These are phyloP conservation scores for Conops quadrifasciatus DNA, from an alignment of 2,888 invertebrate genomes.

Conservation along the genomic window DNA sequence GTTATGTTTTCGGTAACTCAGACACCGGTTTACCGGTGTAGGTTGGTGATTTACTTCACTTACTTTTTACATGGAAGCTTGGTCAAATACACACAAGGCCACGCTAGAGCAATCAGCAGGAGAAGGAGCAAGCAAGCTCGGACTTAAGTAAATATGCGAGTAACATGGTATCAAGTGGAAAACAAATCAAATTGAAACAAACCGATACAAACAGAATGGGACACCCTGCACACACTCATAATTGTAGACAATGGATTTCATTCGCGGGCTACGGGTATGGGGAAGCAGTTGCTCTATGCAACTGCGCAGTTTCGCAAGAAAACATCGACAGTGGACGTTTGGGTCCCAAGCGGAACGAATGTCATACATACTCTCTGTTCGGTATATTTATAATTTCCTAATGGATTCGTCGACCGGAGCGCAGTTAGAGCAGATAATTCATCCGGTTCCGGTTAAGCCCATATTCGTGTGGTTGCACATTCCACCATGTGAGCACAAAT, in stretches of 20 bases:
- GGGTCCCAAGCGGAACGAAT: constrained; percentile 46
- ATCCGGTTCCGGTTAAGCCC: constrained; percentile 67
- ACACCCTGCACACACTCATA: background rate
- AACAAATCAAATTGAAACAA: background rate
- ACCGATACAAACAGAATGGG: background rate
- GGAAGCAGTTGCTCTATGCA: too few species aligned
- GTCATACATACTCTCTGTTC: constrained; percentile 38
- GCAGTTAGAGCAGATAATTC: constrained; percentile 67
- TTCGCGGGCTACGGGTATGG: too few species aligned
- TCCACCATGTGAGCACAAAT: background rate
- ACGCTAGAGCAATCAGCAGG: too few species aligned
- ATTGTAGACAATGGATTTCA: too few species aligned
- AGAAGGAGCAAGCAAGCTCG: background rate
- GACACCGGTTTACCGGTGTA: too few species aligned
- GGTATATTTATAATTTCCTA: constrained; percentile 50
- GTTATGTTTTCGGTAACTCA: too few species aligned
- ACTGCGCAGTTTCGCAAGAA: background rate
- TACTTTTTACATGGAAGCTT: too few species aligned
- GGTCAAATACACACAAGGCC: too few species aligned
- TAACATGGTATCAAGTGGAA: constrained; percentile 13
- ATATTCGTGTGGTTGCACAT: constrained; percentile 56
- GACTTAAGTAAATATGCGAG: background rate
- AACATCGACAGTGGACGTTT: constrained; percentile 17
- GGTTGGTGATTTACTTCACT: too few species aligned
- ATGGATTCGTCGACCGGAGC: constrained; percentile 54